Base-by-base conservation (phyloP, 2,113 vertebrate species). In the Saccopteryx leptura region DNA sequence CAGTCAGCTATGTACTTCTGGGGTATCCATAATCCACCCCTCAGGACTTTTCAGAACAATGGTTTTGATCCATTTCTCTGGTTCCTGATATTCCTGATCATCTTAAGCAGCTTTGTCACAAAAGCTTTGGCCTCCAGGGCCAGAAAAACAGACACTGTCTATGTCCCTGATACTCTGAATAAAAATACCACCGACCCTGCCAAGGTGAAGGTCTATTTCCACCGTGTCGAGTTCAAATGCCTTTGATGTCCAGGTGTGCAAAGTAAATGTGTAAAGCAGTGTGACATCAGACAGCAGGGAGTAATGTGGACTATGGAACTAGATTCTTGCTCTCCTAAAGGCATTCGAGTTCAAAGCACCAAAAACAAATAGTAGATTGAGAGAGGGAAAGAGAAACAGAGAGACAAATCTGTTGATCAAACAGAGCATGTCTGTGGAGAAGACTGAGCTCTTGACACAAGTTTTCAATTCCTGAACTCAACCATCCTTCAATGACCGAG, bases 381-480 rank as follows among this genome's bases (percentile, higher is more conserved):
- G 9, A 93, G 48, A 66, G 5, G 68, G 23, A n/a, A 14, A 84
- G 60, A 69, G 7, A 63, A 10, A 33, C 4, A 85, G 15, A 66
- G 13, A 23, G 54, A 50, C 12, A 74, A 11, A 60, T 66, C 21
- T 66, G 7, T 66, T 79, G 12, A 54, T 63, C 12, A 33, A 54
- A 31, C 46, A 39, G 74, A 93, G 12, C 17, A 14, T 33, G 87
- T 83, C 21, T 86, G 31, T 26, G 24, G 0, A 86, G 39, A 85
- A 52, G 12, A 65, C 66, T 90, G 26, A 87, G 19, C 21, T 48
- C 14, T 17, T 8, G 19, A 39, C 68, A 83, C 75, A 21, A 63
- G 15, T 58, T 93, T 84, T 61, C 31, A 81, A 71, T 60, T 96
- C 31, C 75, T 68, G 58, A 68, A 74, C 61, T 90, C 46, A 90